Evolutionary conservation across 2,797 vertebrate genomes (phyloP).

Genomic region (Spondyliosoma cantharus): DNA sequence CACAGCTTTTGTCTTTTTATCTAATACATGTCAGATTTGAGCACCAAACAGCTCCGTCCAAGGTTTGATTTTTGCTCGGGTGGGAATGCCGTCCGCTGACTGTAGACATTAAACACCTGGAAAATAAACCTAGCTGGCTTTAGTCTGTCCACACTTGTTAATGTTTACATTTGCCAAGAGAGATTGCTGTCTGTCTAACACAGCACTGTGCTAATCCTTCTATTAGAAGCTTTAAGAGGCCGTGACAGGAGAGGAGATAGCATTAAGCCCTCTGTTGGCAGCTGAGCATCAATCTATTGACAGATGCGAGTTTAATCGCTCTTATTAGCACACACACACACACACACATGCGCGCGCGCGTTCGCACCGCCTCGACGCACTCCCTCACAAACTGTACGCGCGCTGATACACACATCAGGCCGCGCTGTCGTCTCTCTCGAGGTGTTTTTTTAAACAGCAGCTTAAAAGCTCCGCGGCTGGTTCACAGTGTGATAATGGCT

Average conservation of each 20-base stretch:
- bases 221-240: slow-evolving; percentile 48
- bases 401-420: neutral
- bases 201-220: slow-evolving; percentile 52
- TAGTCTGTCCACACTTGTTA: slow-evolving; percentile 20
- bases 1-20: neutral
- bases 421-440: slow-evolving; percentile 14
- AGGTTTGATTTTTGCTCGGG: neutral
- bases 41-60: neutral
- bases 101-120: slow-evolving; percentile 18
- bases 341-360: slow-evolving; percentile 3
- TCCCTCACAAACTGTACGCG: neutral
- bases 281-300: slow-evolving; percentile 52
- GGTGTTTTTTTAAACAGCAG: slow-evolving; percentile 41
- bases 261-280: slow-evolving; percentile 48
- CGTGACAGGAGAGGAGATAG: slow-evolving; percentile 52
- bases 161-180: slow-evolving; percentile 44
- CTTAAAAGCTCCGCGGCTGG: slow-evolving; percentile 48
- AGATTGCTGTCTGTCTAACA: slow-evolving; percentile 50
- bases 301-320: slow-evolving; percentile 53
- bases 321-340: slow-evolving; percentile 22
- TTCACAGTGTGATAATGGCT: slow-evolving; percentile 52
- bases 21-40: neutral
- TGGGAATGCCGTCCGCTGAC: slow-evolving; percentile 17
- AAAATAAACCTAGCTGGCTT: slow-evolving; percentile 18
- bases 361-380: neutral